phyloP scores from a whole-genome alignment of 2,888 invertebrate genomes.

The Limenitis camilla region DNA sequence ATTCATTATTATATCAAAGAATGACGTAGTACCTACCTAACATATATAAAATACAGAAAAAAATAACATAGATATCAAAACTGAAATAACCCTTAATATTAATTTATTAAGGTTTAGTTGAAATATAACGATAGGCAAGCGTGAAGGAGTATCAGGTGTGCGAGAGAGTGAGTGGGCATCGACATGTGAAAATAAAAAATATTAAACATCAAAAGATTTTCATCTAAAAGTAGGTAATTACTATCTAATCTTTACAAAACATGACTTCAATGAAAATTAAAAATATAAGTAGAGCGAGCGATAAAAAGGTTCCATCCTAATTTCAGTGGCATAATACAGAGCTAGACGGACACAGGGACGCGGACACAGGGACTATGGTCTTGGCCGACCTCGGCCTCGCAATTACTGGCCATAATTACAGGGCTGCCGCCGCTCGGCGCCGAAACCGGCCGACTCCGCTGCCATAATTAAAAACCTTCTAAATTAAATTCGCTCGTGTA shows the following conservation, averaged over 20 bases:
- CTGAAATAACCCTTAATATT: too few species aligned
- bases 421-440: constrained; percentile 68
- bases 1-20: too few species aligned
- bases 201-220: too few species aligned
- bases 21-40: too few species aligned
- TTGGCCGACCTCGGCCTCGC: constrained; percentile 52
- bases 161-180: too few species aligned
- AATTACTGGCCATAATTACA: constrained; percentile 74
- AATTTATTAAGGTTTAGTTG: too few species aligned
- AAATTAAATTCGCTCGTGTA: constrained; percentile 74
- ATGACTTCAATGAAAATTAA: constrained; percentile 7
- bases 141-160: too few species aligned
- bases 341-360: constrained; percentile 34
- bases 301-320: constrained; percentile 34
- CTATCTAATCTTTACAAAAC: background rate
- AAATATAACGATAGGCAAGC: too few species aligned
- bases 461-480: constrained; percentile 73
- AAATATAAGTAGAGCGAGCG: constrained; percentile 10
- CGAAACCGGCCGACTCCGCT: constrained; percentile 57
- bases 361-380: constrained; percentile 34
- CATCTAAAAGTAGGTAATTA: background rate
- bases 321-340: constrained; percentile 44
- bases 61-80: too few species aligned
- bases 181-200: too few species aligned
- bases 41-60: too few species aligned